Percentiles rank a stretch among this genome's conserved stretches.
Evolutionary conservation across 2,797 vertebrate species (phyloP).

Genomic region (Taeniopygia guttata): DNA sequence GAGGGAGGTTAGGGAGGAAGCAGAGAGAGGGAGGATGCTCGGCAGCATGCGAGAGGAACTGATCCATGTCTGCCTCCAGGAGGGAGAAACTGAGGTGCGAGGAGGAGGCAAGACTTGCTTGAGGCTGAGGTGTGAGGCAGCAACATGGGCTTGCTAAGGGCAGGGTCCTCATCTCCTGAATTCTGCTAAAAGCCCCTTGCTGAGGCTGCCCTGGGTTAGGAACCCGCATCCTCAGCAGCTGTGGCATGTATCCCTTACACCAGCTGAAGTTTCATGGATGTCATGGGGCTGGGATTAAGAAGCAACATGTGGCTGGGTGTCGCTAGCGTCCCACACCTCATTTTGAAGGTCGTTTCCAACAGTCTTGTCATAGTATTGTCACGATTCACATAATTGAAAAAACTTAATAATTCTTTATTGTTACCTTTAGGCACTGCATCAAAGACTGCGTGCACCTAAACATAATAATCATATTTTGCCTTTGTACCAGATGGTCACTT

Average conservation of each 20-base stretch:
- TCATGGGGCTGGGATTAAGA: neutral
- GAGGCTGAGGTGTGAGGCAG: fast-evolving
- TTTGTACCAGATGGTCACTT: slow-evolving; percentile 18
- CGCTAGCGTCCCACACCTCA: neutral
- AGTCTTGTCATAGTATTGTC: neutral
- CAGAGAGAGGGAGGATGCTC: neutral
- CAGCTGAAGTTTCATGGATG: neutral
- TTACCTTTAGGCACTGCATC: neutral
- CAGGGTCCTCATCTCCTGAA: neutral
- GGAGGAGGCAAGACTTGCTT: neutral
- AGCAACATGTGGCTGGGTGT: neutral
- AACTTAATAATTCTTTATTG: neutral
- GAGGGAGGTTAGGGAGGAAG: slow-evolving; percentile 6
- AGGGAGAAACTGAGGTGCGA: neutral
- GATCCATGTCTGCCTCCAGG: neutral
- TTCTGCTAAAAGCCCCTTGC: neutral
- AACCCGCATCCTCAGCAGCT: neutral
- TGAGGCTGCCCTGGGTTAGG: neutral
- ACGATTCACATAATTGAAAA: neutral
- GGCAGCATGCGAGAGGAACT: fast-evolving
- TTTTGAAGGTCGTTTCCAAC: slow-evolving; percentile 5
- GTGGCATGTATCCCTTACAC: neutral
- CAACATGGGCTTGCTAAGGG: neutral
- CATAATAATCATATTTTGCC: neutral
- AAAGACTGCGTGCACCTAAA: neutral